These are phyloP conservation scores for Paracanthobrama guichenoti DNA, from an alignment of 2,113 vertebrate species.

Conservation along the genomic window DNA sequence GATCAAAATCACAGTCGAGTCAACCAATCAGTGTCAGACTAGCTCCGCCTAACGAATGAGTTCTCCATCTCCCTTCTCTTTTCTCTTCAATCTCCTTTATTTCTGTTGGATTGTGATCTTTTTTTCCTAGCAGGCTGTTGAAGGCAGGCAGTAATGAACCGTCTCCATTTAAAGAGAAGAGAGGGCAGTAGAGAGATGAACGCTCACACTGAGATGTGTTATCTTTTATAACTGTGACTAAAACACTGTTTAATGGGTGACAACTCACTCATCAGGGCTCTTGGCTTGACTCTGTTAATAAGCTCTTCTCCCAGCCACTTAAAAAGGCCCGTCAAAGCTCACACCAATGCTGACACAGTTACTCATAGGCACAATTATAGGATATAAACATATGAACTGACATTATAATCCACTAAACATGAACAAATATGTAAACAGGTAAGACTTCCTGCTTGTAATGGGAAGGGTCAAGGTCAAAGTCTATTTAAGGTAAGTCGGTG, in stretches of 20 bases:
- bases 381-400: constrained; percentile 6
- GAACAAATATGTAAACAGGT: neutral
- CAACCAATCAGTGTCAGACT: neutral
- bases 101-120: constrained; percentile 16
- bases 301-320: constrained; percentile 35
- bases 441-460: neutral
- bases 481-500: neutral
- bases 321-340: constrained; percentile 39
- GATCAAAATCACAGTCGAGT: constrained; percentile 4
- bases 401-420: neutral
- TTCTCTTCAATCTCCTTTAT: neutral
- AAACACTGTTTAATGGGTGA: constrained; percentile 50
- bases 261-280: constrained; percentile 50
- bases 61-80: neutral
- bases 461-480: no score
- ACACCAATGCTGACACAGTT: neutral
- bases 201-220: constrained; percentile 35
- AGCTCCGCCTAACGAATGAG: neutral
- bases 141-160: constrained; percentile 42
- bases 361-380: constrained; percentile 12
- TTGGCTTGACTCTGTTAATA: constrained; percentile 48
- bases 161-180: constrained; percentile 37
- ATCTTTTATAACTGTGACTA: constrained; percentile 52
- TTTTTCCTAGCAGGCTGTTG: constrained; percentile 38
- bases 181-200: constrained; percentile 35